Base-by-base conservation (phyloP, 2,888 invertebrate species). In the Drosophila pegasa region DNA sequence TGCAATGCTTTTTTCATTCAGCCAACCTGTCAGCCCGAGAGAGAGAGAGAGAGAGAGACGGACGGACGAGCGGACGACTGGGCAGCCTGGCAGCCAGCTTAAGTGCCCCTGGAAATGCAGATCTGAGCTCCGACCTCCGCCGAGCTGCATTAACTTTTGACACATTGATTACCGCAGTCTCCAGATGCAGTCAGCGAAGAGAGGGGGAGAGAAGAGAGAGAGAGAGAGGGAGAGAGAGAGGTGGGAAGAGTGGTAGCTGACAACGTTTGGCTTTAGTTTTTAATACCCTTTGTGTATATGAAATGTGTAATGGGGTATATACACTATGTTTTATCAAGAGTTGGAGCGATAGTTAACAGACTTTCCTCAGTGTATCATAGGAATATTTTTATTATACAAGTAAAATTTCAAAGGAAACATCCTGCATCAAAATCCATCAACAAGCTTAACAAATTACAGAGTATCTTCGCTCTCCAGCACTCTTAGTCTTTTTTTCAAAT, bases 141-240 rank as follows among this genome's bases (percentile, higher is more conserved):
- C 60, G 45, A 57, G 76, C 76, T 71, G 76, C 80, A 82, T 86
- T 82, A 84, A 81, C 73, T 71, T 78, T 51, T 87, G 85, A 84
- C 85, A 84, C 79, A 72, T 87, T 83, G 71, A 80, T 77, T 77
- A 75, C 54, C 50, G 16, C 47, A 48, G 41, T 45, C 38, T 45
- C 45, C 16, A 31, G 48, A 48, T 31, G 47, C 50, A 38, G 18
- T 2, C 14, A 16, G 3, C 2, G 35, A 27, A 27, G 10, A 5
- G 33, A 16, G n/a, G 2, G 25, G 10, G 0, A 10, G 10, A 2
- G 14, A 14, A 2, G 14, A 14, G 1, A 14, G 35, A 0, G 16
- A 12, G 1, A 2, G 35, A 8, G 14, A 0, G 8, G 2, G n/a
- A 7, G 33, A 14, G 18, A 2, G 1, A 12, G 10, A 20, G 22